phyloP scores from a whole-genome alignment of 37 sponge, comb jelly and placozoan species.

The Chondrosia reniformis region DNA sequence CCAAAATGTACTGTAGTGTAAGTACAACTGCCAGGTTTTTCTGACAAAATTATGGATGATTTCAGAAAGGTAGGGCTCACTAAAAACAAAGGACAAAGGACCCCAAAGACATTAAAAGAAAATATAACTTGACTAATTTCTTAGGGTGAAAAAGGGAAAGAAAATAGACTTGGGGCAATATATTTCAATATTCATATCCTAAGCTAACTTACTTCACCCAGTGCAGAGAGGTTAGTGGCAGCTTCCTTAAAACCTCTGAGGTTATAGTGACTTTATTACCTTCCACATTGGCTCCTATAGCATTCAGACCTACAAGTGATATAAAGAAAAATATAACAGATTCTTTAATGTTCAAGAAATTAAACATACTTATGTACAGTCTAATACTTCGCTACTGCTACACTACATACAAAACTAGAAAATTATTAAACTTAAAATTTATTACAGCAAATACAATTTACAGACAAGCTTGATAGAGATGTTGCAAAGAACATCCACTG shows the following conservation, averaged over 20 bases:
- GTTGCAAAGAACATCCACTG: not conserved
- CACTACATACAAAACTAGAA: not conserved
- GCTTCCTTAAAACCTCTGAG: not conserved
- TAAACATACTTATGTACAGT: no score
- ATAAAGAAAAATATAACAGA: no score
- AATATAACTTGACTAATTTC: no score
- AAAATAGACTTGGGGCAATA: not conserved
- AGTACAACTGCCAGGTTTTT: no score
- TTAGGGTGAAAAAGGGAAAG: no score
- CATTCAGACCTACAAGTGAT: conserved; percentile 4
- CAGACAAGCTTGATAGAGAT: not conserved
- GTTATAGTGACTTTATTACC: not conserved
- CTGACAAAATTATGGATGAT: no score
- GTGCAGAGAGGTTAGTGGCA: not conserved
- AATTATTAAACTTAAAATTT: not conserved
- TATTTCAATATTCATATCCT: not conserved
- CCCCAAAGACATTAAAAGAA: no score
- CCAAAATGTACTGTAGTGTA: no score
- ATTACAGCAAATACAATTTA: not conserved
- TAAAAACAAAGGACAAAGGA: no score
- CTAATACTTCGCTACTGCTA: not conserved
- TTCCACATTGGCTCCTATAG: not conserved
- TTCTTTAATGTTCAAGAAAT: no score
- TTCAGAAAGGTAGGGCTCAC: no score
- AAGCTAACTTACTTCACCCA: not conserved